Evolutionary conservation across 2,888 invertebrate species (phyloP), one percentile per base, ranked within the genome.

Genomic region (Mythimna impura): DNA sequence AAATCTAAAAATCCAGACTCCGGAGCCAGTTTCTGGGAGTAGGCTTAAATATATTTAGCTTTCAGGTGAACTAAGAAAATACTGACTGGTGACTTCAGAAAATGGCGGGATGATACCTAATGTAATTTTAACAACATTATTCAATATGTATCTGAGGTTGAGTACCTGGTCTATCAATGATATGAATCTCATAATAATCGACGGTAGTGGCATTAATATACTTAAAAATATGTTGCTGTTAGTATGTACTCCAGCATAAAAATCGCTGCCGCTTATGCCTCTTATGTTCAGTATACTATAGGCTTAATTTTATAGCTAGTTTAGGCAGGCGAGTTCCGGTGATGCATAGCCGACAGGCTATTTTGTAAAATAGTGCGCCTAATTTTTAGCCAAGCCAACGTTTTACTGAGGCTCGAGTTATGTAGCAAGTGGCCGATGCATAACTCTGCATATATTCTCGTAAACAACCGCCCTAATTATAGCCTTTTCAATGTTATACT

Each of bases 331-430:
- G 34, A 74, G 76, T 73, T 76, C 83, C 83, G 73, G 87, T 86
- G 84, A 84, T 84, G 87, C 83, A 84, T 70, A 60, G 87, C 73
- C 65, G 85, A 82, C 79, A 73, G 67, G 85, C 83, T 79, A 84
- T 86, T 84, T 86, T 64, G 83, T 84, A 66, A 84, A 85, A 86
- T 85, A 86, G 76, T 79, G 67, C 71, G 63, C 85, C 71, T 85
- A 76, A 79, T 86, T 86, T 86, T 86, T 82, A 76, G 79, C 60
- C 57, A 70, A 68, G 68, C 64, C 52, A 76, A 73, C 65, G 69
- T 68, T 76, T 60, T 68, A 66, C 68, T 36, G 61, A 61, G 55
- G 68, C 71, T 71, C 63, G 3, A 63, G 73, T 78, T 78, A 62
- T 43, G 50, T 40, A 67, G 70, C 66, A 70, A 73, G 65, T 69